Base-by-base conservation (phyloP, 1,140 invertebrate species). In the Drosophila ercepeae region DNA sequence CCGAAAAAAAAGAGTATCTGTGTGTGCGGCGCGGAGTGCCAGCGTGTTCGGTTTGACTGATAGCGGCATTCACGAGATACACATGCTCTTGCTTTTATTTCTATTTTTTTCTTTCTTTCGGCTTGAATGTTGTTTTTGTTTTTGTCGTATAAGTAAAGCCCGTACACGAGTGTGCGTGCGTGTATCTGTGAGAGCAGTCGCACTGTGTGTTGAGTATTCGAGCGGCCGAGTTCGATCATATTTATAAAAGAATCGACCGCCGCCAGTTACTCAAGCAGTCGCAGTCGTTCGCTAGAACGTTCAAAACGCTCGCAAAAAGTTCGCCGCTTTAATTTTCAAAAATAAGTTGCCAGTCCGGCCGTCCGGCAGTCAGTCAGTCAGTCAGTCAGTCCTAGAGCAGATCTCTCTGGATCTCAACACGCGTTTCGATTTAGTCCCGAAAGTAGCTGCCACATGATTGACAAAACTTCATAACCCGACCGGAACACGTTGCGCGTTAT, bases 41-140 rank as follows among this genome's bases (percentile, higher is more conserved):
- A 67, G 79, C 75, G 71, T 86, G 79, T 78, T 72, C 81, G 50
- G 48, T 78, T 78, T 71, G 55, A 65, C 76, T 81, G 81, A 88
- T 84, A 84, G 76, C 72, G 76, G 72, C 73, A 84, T 84, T 86
- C 81, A 84, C 81, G 81, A 72, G 81, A 84, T 84, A 84, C 81
- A 84, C 76, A 76, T 27, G 53, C 49, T 29, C 49, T 13, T 45
- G 61, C 36, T 19, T 53, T 2, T 16, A 14, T 5, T 16, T 13
- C 8, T 13, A 45, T 48, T 45, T 19, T 53, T 2, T 16, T n/a
- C n/a, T n/a, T n/a, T n/a, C n/a, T n/a, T n/a, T n/a, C n/a, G n/a
- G n/a, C n/a, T n/a, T 9, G 16, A 2, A 13, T 8, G 18, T 42
- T 18, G 39, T 42, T 6, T 39, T 39, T 42, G 39, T 42, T 18